Percentiles rank a stretch among this genome's conserved stretches.
These are phyloP conservation scores for Merops nubicus DNA, from an alignment of 2,113 vertebrate species.

Conservation along the genomic window DNA sequence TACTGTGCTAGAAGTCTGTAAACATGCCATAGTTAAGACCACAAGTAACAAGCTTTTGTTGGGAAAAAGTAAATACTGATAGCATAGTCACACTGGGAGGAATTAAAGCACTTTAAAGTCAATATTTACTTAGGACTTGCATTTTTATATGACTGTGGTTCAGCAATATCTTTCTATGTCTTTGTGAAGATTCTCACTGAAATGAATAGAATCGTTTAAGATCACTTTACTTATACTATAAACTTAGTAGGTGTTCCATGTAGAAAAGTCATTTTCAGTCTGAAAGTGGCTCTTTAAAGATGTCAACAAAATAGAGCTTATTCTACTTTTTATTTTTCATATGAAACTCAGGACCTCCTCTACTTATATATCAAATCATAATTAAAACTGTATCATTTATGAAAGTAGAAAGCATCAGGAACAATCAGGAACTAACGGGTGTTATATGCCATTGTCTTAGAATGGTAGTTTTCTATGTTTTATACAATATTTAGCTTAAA, in stretches of 20 bases:
- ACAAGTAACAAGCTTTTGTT: not conserved
- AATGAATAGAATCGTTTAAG: not conserved
- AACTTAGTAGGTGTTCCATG: not conserved
- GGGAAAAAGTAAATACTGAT: not conserved
- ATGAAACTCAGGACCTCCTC: not conserved
- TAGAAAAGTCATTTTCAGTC: not conserved
- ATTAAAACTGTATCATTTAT: not conserved
- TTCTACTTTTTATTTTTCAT: fast-evolving
- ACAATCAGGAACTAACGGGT: not conserved
- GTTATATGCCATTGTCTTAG: not conserved
- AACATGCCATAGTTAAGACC: not conserved
- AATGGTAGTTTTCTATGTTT: not conserved
- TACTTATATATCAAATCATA: not conserved
- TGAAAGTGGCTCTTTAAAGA: not conserved
- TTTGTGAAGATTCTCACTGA: not conserved
- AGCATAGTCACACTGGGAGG: not conserved
- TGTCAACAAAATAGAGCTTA: not conserved
- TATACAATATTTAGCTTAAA: not conserved
- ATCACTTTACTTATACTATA: not conserved
- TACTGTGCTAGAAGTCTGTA: not conserved
- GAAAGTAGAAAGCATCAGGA: not conserved
- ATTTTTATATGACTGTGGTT: not conserved
- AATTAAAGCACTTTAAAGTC: not conserved
- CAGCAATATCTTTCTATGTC: not conserved
- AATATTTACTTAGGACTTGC: not conserved